Evolutionary conservation across 1,140 invertebrate species (phyloP).

Genomic region (Lethrus apterus): DNA sequence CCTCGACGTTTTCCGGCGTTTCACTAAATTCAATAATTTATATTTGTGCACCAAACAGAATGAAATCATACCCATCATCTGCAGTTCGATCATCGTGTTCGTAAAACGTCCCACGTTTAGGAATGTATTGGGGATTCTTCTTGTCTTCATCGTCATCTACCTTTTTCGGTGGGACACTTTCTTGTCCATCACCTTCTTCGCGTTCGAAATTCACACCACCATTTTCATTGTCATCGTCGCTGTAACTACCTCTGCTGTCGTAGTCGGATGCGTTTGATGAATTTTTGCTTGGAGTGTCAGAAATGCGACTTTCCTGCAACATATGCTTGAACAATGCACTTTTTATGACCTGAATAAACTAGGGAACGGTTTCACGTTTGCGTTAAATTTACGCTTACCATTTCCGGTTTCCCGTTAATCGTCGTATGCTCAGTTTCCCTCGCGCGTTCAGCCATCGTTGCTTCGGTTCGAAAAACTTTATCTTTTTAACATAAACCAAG

Average conservation of each 20-base stretch:
- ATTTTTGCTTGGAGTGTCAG: constrained; percentile 20
- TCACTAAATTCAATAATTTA: constrained; percentile 20
- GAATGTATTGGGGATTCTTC: constrained; percentile 94
- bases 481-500: no score
- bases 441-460: no score
- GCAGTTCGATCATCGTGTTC: constrained; percentile 90
- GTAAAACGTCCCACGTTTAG: constrained; percentile 91
- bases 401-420: no score
- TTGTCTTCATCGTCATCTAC: constrained; percentile 91
- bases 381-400: no score
- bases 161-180: constrained; percentile 54
- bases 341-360: no score
- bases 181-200: constrained; percentile 56
- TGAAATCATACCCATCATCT: constrained; percentile 50
- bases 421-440: no score
- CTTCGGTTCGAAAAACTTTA: no score
- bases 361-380: no score
- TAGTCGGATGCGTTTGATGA: constrained; percentile 32
- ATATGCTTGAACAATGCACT: constrained; percentile 18
- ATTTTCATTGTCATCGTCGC: constrained; percentile 35
- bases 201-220: constrained; percentile 46
- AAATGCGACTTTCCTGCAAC: constrained; percentile 27
- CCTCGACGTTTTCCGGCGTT: constrained; percentile 38
- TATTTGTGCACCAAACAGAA: neutral
- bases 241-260: constrained; percentile 36